Evolutionary conservation across 2,113 vertebrate genomes (phyloP), one percentile per base, ranked within the genome.

Genomic region (Rattus rattus): DNA sequence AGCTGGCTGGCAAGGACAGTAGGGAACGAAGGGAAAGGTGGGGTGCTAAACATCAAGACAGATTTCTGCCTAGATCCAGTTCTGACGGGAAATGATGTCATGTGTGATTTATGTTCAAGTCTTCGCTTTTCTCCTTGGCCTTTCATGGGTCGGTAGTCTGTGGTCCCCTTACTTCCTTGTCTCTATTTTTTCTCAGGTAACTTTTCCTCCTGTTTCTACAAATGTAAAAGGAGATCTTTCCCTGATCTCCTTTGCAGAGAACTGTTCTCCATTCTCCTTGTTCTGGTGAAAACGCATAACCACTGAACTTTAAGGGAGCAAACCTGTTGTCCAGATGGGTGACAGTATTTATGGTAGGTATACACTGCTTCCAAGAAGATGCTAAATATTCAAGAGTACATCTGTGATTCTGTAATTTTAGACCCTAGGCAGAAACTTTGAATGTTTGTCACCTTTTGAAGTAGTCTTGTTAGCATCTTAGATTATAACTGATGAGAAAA

Each of bases 401-500:
- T 67, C 52, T 96, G 33, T 87, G 87, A 72, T 65, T 49, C 20
- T 52, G 54, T 77, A 73, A 67, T 88, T 92, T 94, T 76, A 88
- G 20, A 54, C 80, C 76, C 92, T 16, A 88, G 13, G 24, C 47
- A 94, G 33, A 88, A 49, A 33, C 24, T 43, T 73, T 86, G 72
- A 77, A 36, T 16, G 67, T 96, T 95, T 94, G 0, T 11, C 17
- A 90, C 20, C 96, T 97, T 96, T 59, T 91, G 67, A 26, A 22
- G 84, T 85, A 85, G 59, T 80, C 54, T 80, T 81, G 89, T 28
- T 47, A 70, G 49, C 11, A 54, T 73, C 59, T 94, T 95, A 94
- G 86, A 65, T 43, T 94, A 56, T 73, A 70, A 83, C 54, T 93
- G 54, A 94, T 81, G 70, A 92, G 59, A 96, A 81, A 95, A 86